A percentile compares a stretch with the other conserved stretches of the same genome.
These are phyloP conservation scores for Phrynocephalus forsythii DNA, from an alignment of 2,797 vertebrate genomes.

Conservation along the genomic window DNA sequence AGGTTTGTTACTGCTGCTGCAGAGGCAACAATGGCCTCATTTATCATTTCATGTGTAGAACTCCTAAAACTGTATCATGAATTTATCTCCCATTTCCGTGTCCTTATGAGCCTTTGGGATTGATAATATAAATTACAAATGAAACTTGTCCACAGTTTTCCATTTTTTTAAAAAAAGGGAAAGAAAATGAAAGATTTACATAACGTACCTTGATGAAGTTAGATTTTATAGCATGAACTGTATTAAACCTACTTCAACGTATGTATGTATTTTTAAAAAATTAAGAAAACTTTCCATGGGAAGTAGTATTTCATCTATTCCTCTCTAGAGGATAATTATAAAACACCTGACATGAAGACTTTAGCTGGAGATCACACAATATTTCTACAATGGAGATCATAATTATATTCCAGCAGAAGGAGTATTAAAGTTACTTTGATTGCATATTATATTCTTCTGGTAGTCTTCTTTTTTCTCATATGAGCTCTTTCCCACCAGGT, in stretches of 20 bases:
- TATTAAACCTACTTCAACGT: constrained; percentile 32
- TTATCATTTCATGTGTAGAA: neutral
- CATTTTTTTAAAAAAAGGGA: too few relatives aligned
- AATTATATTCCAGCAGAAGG: neutral
- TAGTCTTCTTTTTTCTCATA: constrained; percentile 4
- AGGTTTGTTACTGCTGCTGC: neutral
- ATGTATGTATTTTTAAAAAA: neutral
- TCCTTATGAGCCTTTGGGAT: neutral
- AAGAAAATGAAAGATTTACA: neutral
- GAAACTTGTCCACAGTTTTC: neutral
- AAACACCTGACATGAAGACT: constrained; percentile 18
- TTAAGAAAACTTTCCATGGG: neutral
- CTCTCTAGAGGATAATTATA: constrained; percentile 15
- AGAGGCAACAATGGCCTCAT: neutral
- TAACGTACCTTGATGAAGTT: neutral
- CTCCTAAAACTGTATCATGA: neutral
- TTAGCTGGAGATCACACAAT: constrained; percentile 20
- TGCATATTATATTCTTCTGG: neutral
- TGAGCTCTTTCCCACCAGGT: neutral
- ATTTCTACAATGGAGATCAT: constrained; percentile 16
- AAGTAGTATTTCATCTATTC: constrained; percentile 23
- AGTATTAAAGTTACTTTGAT: constrained; percentile 7
- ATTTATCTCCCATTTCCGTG: neutral
- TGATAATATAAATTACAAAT: constrained; percentile 33
- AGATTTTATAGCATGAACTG: constrained; percentile 13